phyloP scores from a whole-genome alignment of 1,140 invertebrate genomes.

The Drosophila ercepeae region DNA sequence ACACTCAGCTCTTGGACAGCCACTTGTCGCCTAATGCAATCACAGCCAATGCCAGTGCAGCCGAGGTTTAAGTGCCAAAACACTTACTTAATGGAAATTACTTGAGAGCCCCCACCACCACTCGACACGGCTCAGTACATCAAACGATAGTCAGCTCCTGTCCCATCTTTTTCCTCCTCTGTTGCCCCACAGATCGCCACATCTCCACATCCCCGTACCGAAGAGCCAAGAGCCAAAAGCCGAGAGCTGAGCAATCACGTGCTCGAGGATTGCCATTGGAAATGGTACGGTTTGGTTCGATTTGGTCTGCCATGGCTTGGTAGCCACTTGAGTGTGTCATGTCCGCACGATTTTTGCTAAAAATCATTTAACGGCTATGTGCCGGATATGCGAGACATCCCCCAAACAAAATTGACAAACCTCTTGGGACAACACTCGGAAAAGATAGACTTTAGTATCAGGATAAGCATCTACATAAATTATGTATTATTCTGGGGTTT shows the following conservation, averaged over 20 bases:
- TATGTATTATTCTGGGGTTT: too few species aligned
- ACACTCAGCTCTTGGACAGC: constrained; percentile 16
- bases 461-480: too few species aligned
- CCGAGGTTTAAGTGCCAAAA: constrained; percentile 67
- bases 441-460: neutral
- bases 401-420: constrained; percentile 26
- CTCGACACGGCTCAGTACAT: constrained; percentile 50
- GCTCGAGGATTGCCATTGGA: constrained; percentile 7
- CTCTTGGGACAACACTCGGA: constrained; percentile 7
- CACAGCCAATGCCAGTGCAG: constrained; percentile 65
- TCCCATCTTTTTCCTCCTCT: neutral
- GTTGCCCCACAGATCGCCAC: neutral
- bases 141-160: constrained; percentile 40
- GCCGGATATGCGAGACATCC: constrained; percentile 63
- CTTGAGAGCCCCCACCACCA: constrained; percentile 49
- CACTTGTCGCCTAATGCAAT: constrained; percentile 63
- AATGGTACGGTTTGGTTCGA: constrained; percentile 2
- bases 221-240: constrained; percentile 17
- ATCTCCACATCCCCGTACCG: neutral
- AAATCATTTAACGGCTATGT: constrained; percentile 77
- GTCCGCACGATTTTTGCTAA: constrained; percentile 80
- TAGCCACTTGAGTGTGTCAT: constrained; percentile 77
- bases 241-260: constrained; percentile 71
- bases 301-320: constrained; percentile 14
- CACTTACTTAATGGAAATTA: constrained; percentile 81